Conservation (phyloP, 2,888 invertebrate genomes). For the Didymodactylos carnosus region DNA sequence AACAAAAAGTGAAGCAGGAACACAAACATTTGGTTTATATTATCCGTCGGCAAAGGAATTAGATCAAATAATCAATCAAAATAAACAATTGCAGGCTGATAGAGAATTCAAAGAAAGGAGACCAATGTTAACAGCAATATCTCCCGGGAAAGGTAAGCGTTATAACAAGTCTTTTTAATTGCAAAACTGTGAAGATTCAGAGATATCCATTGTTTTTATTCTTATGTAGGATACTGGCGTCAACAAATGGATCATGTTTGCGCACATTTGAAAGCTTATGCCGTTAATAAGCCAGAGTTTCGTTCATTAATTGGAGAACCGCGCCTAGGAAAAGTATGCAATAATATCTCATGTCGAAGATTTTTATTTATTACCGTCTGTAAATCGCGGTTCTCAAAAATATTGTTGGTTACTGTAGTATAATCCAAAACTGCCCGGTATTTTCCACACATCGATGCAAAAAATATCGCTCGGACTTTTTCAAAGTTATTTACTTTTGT, state of each 20-base stretch:
- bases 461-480: too few species aligned
- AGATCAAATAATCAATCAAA: conserved; percentile 20
- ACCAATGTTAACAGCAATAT: conserved; percentile 30
- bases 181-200: not conserved
- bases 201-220: conserved; percentile 15
- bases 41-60: conserved; percentile 31
- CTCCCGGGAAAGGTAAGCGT: conserved; percentile 34
- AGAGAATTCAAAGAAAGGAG: conserved; percentile 28
- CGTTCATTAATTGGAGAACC: conserved; percentile 34
- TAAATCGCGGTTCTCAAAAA: too few species aligned
- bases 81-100: conserved; percentile 27
- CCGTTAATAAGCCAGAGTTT: conserved; percentile 31
- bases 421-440: too few species aligned
- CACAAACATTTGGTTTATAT: conserved; percentile 34
- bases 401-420: too few species aligned
- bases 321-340: conserved; percentile 32
- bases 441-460: too few species aligned
- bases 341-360: too few species aligned
- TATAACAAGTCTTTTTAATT: not conserved
- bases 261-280: conserved; percentile 32
- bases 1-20: conserved; percentile 17
- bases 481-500: too few species aligned
- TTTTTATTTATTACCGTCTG: too few species aligned
- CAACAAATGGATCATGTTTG: conserved; percentile 34
- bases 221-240: conserved; percentile 36